Conservation (phyloP, 2,113 vertebrate genomes). For the Nicator chloris region DNA sequence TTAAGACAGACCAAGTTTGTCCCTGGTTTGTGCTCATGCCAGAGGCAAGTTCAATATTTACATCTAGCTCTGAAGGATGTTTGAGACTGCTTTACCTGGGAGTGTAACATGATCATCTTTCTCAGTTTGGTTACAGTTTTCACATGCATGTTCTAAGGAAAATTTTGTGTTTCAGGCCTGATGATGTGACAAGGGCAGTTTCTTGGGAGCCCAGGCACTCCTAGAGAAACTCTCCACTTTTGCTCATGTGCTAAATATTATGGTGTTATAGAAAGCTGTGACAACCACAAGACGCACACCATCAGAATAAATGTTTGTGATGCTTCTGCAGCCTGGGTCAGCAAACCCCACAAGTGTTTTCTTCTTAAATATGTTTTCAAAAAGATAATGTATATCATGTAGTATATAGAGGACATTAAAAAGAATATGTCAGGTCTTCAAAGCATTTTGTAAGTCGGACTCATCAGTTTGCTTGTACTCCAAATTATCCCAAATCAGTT, state of each 20-base stretch:
- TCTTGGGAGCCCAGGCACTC: not conserved
- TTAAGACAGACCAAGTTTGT: not conserved
- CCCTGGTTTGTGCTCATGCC: not conserved
- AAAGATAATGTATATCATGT: not conserved
- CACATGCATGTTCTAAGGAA: not conserved
- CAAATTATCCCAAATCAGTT: not conserved
- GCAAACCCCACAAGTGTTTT: not conserved
- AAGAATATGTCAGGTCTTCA: not conserved
- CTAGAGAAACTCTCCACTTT: not conserved
- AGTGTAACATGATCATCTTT: not conserved
- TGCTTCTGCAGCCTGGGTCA: not conserved
- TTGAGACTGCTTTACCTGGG: not conserved
- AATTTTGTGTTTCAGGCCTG: not conserved
- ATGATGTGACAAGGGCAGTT: not conserved
- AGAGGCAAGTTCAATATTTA: not conserved
- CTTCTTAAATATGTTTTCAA: not conserved
- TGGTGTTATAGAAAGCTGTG: not conserved
- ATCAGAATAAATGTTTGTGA: not conserved
- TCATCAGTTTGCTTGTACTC: not conserved
- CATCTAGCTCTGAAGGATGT: not conserved
- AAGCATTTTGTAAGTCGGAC: not conserved
- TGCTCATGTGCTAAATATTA: not conserved
- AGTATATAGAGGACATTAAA: not conserved
- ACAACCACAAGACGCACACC: not conserved
- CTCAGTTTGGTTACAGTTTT: not conserved